Evolutionary conservation across 2,113 vertebrate genomes (phyloP).

Genomic region (Okapia johnstoni): DNA sequence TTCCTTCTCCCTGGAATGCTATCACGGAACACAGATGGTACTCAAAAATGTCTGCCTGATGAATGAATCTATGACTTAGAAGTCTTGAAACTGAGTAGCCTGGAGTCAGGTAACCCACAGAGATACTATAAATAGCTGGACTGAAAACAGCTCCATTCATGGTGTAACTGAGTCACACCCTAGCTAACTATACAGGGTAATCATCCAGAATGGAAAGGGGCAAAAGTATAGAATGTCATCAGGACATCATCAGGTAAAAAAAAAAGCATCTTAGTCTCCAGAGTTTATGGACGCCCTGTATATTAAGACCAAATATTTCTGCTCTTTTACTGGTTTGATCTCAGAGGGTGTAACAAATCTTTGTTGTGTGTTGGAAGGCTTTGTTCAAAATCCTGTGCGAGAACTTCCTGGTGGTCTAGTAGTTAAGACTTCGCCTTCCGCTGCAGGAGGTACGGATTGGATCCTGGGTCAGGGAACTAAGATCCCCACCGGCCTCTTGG

Average conservation of each 20-base stretch:
- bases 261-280: not conserved
- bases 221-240: not conserved
- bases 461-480: not conserved
- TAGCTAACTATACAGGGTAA: not conserved
- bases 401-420: not conserved
- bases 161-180: slow-evolving; percentile 3
- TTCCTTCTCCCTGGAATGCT: not conserved
- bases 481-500: not conserved
- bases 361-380: slow-evolving; percentile 14
- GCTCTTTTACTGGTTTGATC: not conserved
- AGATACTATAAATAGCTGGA: slow-evolving; percentile 48
- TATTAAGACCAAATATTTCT: not conserved
- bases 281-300: not conserved
- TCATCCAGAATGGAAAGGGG: not conserved
- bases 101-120: slow-evolving; percentile 52
- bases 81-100: slow-evolving; percentile 10
- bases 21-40: not conserved
- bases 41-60: not conserved
- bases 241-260: not conserved
- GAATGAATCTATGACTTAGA: slow-evolving; percentile 47
- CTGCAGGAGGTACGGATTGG: not conserved
- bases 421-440: not conserved
- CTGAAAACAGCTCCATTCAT: slow-evolving; percentile 46
- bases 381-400: not conserved
- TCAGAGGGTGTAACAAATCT: not conserved